Percentiles rank a stretch among this genome's conserved stretches.
Evolutionary conservation across 64 coral and sea anemone species (phyloP).

Genomic region (Stichodactyla helianthus): DNA sequence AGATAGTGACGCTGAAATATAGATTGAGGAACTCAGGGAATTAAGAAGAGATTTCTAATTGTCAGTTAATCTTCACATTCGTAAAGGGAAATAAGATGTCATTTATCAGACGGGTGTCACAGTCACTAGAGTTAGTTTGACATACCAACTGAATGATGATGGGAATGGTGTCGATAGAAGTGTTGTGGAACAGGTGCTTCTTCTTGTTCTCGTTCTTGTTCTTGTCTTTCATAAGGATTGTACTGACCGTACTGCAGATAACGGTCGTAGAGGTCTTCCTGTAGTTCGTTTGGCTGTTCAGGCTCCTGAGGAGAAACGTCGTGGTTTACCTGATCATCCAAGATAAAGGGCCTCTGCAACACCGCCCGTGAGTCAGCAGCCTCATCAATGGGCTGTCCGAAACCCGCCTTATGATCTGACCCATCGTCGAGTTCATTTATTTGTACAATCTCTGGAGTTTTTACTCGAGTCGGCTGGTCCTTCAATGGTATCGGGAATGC

Average conservation of each 20-base stretch:
- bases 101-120: not conserved
- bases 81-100: not conserved
- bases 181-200: not conserved
- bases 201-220: not conserved
- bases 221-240: not conserved
- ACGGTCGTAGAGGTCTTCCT: not conserved
- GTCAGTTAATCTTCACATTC: no score
- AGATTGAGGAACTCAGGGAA: no score
- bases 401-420: not conserved
- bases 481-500: not conserved
- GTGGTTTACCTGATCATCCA: not conserved
- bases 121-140: not conserved
- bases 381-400: not conserved
- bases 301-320: no score
- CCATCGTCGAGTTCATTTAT: not conserved
- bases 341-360: not conserved
- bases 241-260: not conserved
- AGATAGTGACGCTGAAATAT: no score
- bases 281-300: not conserved
- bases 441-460: not conserved
- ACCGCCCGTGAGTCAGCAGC: not conserved
- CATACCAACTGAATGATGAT: not conserved
- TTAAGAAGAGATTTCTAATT: no score
- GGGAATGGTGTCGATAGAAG: not conserved
- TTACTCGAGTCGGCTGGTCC: not conserved